phyloP scores from a whole-genome alignment of 2,888 invertebrate species.

The Meteorus colon region DNA sequence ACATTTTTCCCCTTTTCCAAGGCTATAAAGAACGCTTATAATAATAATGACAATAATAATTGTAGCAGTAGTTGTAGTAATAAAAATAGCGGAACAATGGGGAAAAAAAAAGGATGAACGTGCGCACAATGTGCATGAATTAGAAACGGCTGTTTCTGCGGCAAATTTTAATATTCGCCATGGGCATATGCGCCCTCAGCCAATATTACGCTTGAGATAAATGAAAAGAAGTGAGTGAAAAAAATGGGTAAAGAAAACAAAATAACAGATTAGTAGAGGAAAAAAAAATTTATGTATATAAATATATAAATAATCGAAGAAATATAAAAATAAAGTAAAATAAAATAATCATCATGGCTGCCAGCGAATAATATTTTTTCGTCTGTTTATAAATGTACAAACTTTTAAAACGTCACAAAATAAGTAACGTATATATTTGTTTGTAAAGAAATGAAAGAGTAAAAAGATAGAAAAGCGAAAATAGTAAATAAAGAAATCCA shows the following conservation, averaged over 20 bases:
- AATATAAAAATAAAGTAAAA: no score
- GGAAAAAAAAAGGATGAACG: background rate
- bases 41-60: background rate
- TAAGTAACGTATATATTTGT: conserved; percentile 12
- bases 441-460: background rate
- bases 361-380: conserved; percentile 23
- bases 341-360: conserved; percentile 17
- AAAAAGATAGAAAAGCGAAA: conserved; percentile 5
- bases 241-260: conserved; percentile 10
- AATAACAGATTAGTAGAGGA: no score
- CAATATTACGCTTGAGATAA: conserved; percentile 11
- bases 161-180: conserved; percentile 7
- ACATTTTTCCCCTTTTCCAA: background rate
- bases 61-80: background rate
- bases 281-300: no score
- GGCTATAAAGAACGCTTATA: background rate
- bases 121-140: background rate
- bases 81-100: background rate
- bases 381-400: conserved; percentile 4
- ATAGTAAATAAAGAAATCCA: background rate
- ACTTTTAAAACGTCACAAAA: conserved; percentile 36
- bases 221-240: conserved; percentile 14
- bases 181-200: background rate
- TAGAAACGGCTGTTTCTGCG: conserved; percentile 9
- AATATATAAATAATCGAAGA: no score